A percentile compares a stretch with the other conserved stretches of the same genome.
These are phyloP conservation scores for Cremastinae sp. DNA, from an alignment of 2,888 invertebrate genomes.

Conservation along the genomic window DNA sequence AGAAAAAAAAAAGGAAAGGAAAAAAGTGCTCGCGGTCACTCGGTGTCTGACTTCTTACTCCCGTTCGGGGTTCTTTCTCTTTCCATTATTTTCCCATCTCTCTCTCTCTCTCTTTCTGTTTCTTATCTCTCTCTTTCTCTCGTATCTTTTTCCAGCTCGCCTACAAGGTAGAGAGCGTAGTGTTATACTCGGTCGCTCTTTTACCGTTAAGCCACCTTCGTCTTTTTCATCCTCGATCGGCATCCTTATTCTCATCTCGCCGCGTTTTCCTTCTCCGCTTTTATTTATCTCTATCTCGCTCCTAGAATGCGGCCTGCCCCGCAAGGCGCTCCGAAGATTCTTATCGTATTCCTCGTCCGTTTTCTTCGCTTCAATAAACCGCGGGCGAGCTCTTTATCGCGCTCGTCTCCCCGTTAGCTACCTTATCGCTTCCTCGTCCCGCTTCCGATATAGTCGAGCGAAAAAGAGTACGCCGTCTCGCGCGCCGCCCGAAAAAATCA, in stretches of 20 bases:
- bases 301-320: constrained; percentile 14
- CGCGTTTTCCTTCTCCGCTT: constrained; percentile 59
- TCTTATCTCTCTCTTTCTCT: constrained; percentile 54
- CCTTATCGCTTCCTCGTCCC: no score
- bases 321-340: neutral
- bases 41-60: constrained; percentile 46
- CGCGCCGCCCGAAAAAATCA: no score
- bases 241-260: constrained; percentile 17
- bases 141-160: constrained; percentile 62
- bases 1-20: constrained; percentile 31
- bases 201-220: constrained; percentile 75
- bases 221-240: constrained; percentile 67
- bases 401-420: constrained; percentile 60
- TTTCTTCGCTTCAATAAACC: constrained; percentile 41
- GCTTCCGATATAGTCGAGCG: no score
- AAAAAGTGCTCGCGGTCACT: constrained; percentile 51
- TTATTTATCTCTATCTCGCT: constrained; percentile 1
- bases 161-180: constrained; percentile 72
- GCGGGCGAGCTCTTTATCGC: constrained; percentile 65
- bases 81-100: constrained; percentile 49
- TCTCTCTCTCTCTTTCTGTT: constrained; percentile 53
- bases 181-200: constrained; percentile 67
- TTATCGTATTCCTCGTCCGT: neutral
- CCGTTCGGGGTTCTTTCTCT: constrained; percentile 44
- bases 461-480: no score